Evolutionary conservation across 2,113 vertebrate species (phyloP), one percentile per base, ranked within the genome.

Genomic region (Coracopsis vasa): DNA sequence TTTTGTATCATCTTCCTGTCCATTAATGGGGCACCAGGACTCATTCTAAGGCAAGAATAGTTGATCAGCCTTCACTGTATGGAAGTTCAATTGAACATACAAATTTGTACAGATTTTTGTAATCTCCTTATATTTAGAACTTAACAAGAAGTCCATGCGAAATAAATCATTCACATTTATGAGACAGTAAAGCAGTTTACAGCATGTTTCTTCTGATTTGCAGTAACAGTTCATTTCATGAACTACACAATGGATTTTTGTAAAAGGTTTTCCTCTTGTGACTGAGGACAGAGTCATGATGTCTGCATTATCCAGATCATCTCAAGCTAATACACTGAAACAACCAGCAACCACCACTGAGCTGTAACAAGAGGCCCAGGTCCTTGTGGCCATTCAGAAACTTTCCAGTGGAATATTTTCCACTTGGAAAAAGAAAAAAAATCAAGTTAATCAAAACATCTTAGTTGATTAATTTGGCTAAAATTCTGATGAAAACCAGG

Each of bases 401-500:
- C 17, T 61, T 95, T 81, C 72, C 77, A 94, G 42, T 0, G 0
- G 37, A 78, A 47, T 29, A 48, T 54, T 92, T 94, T 92, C 50
- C 48, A 60, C 27, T 56, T 67, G 33, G 4, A 23, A 27, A 44
- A 78, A 71, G 21, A 44, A 67, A 61, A 69, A 56, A 65, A 61
- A 28, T 45, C 28, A 70, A 70, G 25, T 62, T 89, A 66, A 65
- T 65, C 27, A 65, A 69, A 91, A 69, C 7, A 71, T 75, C 21
- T 86, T 42, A 53, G 25, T 79, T 85, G 39, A 87, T 64, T 80
- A 80, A 95, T 90, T 77, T 94, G 74, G 62, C 51, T 71, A 86
- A 90, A 94, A 90, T 85, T 82, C 70, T 75, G 56, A 82, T 69
- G 39, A 87, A 91, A 93, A 75, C 11, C 70, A 85, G 85, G 23